Evolutionary conservation across 1,140 invertebrate genomes (phyloP).

Genomic region (Ips typographus): DNA sequence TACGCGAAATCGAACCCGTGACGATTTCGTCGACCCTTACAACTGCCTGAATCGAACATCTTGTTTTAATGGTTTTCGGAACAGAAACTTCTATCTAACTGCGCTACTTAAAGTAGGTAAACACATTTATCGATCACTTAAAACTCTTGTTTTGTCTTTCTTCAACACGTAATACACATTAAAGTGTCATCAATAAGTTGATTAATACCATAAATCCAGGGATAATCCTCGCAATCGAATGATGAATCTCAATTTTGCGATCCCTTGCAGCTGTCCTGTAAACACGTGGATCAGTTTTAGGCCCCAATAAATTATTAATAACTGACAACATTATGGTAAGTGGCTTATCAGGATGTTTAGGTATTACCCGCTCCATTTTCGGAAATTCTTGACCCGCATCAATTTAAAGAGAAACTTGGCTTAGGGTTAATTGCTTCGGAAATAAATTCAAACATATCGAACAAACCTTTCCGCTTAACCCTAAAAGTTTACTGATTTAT

Average conservation of each 20-base stretch:
- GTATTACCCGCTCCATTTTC: too few relatives aligned
- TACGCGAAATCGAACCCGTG: slow-evolving; percentile 1
- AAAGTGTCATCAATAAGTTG: background rate
- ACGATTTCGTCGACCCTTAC: background rate
- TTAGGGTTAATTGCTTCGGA: too few relatives aligned
- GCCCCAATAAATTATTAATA: background rate
- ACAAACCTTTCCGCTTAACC: too few relatives aligned
- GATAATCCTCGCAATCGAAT: background rate
- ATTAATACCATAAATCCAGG: background rate
- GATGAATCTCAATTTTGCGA: slow-evolving; percentile 2
- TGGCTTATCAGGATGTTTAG: too few relatives aligned
- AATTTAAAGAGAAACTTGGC: too few relatives aligned
- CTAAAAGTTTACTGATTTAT: too few relatives aligned
- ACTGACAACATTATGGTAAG: background rate
- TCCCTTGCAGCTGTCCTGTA: background rate
- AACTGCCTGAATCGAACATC: background rate
- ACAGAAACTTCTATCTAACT: background rate
- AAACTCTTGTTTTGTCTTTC: too few relatives aligned
- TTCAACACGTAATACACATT: background rate
- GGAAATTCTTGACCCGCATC: too few relatives aligned
- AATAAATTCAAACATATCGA: too few relatives aligned
- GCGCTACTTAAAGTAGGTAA: too few relatives aligned
- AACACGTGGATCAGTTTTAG: background rate
- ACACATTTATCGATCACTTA: too few relatives aligned
- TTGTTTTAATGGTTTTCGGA: background rate